Base-by-base conservation (phyloP, 2,888 invertebrate genomes). In the Apodemia mormo region DNA sequence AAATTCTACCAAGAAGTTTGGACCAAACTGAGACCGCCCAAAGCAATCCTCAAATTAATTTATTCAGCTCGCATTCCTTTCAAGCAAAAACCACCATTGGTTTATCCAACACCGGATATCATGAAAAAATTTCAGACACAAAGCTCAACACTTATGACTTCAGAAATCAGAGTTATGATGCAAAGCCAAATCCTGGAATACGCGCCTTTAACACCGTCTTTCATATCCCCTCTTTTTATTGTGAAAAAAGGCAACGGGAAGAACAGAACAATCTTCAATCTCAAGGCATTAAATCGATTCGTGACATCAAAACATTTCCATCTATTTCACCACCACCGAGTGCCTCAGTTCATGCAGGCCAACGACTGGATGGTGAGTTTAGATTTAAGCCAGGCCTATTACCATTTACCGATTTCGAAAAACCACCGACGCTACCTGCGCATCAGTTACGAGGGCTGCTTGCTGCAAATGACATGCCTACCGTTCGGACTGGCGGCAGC, bases 401-500 rank as follows among this genome's bases (percentile, higher is more conserved):
- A 37, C 4, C 37, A 37, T 4, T 5, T 37, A 5, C 37, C 37
- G 37, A 37, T 33, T 33, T 37, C 37, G 37, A 37, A 33, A 33
- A 4, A 33, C 33, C 37, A 37, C 37, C 3, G 37, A 37, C 0
- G 37, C 4, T 37, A 4, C 4, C 37, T 37, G 4, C 37, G 37
- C 0, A 37, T 37, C 37, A 37, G 37, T 4, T 37, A 37, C 4
- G 4, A 37, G 4, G 37, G 37, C 4, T 5, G 5, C 2, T 4
- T 37, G 37, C 37, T 37, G 4, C 37, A 37, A 4, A 37, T 37
- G 37, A 37, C 37, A 4, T 75, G 72, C 43, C 67, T 75, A 1
- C 73, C 75, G 2, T 73, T 75, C 43, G 75, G 75, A 14, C 30
- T 74, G 7, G 67, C 76, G 29, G 70, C 67, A 10, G 74, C 73